Conservation (phyloP, 2,797 vertebrate species). For the Syngnathus rostellatus region DNA sequence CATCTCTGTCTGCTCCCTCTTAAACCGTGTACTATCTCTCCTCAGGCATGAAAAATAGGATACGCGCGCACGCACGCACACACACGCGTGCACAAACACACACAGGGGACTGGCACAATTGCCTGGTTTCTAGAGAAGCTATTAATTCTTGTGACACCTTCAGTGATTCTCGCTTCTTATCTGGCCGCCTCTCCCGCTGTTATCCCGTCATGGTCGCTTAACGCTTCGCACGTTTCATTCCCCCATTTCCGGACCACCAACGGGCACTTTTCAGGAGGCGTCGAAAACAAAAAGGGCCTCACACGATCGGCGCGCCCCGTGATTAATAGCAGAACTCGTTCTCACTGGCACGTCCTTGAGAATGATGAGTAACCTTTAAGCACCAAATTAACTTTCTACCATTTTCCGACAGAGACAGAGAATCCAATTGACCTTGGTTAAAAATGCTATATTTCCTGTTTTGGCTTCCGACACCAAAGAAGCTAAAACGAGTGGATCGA, state of each 20-base stretch:
- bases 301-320: not conserved
- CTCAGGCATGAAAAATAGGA: not conserved
- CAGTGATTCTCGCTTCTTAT: slow-evolving; percentile 2
- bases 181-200: slow-evolving; percentile 2
- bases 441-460: not conserved
- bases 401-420: not conserved
- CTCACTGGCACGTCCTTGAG: not conserved
- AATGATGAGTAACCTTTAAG: not conserved
- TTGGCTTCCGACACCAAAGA: not conserved
- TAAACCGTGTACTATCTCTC: not conserved
- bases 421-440: not conserved
- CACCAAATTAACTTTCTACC: slow-evolving; percentile 1
- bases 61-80: not conserved
- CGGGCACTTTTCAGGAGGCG: not conserved
- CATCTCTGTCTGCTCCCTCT: not conserved
- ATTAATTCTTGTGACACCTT: slow-evolving; percentile 1
- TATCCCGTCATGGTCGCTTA: not conserved
- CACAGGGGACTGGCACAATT: not conserved
- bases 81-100: not conserved
- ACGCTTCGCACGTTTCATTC: not conserved
- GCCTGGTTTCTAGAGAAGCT: slow-evolving; percentile 1
- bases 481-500: not conserved
- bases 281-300: not conserved
- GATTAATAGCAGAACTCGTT: not conserved
- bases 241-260: not conserved